These are phyloP conservation scores for Hydropsyche tenuis DNA, from an alignment of 1,140 invertebrate genomes.

Conservation along the genomic window DNA sequence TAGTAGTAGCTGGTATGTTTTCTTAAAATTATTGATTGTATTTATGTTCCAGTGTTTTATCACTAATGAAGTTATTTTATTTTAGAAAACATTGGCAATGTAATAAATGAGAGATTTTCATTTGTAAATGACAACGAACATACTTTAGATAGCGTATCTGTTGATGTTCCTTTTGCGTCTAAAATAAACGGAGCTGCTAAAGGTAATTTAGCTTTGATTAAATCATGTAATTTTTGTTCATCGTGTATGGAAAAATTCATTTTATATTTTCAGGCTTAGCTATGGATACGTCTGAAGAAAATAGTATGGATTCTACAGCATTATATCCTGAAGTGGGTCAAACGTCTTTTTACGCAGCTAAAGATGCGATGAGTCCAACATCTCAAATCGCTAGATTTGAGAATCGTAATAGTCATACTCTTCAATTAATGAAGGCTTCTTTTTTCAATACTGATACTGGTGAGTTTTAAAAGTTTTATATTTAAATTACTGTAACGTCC, in stretches of 20 bases:
- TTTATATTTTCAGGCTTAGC: slow-evolving; percentile 53
- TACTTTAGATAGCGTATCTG: slow-evolving; percentile 22
- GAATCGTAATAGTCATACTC: slow-evolving; percentile 55
- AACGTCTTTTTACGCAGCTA: slow-evolving; percentile 38
- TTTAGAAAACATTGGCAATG: background rate
- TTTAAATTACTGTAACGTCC: background rate
- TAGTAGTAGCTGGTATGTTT: background rate
- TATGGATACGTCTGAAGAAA: slow-evolving; percentile 59
- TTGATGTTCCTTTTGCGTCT: slow-evolving; percentile 25
- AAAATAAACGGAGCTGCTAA: slow-evolving; percentile 30
- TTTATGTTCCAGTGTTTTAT: background rate
- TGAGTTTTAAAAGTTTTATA: slow-evolving; percentile 19
- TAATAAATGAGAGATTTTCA: too few species aligned
- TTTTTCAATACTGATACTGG: slow-evolving; percentile 60
- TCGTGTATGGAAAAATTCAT: background rate
- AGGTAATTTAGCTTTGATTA: background rate
- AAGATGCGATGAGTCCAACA: slow-evolving; percentile 54
- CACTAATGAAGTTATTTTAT: background rate
- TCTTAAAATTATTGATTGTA: background rate
- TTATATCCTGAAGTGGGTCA: slow-evolving; percentile 48
- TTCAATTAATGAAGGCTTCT: slow-evolving; percentile 88
- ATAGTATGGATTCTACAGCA: slow-evolving; percentile 53
- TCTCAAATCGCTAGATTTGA: slow-evolving; percentile 56
- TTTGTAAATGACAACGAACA: slow-evolving; percentile 32
- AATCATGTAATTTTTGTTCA: background rate